These are phyloP conservation scores for Aleiodes sp. DNA, from an alignment of 1,140 invertebrate species.

Conservation along the genomic window DNA sequence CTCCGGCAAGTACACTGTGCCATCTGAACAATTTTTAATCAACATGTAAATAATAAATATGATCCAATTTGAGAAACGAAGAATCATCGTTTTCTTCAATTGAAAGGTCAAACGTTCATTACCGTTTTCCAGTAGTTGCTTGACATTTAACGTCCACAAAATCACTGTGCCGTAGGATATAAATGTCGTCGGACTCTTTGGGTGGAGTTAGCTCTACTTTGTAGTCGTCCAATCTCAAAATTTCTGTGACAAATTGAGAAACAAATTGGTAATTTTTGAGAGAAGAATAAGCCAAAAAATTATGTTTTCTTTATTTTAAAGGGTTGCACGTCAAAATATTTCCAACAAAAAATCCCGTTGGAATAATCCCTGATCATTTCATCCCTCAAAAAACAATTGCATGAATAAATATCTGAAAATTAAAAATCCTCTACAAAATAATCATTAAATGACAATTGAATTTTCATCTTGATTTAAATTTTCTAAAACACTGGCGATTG, in stretches of 20 bases:
- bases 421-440: no score
- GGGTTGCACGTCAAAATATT: no score
- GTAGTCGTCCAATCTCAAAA: constrained; percentile 71
- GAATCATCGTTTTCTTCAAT: constrained; percentile 16
- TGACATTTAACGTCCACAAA: constrained; percentile 72
- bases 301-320: no score
- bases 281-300: no score
- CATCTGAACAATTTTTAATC: constrained; percentile 64
- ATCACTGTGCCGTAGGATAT: constrained; percentile 72
- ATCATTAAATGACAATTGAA: no score
- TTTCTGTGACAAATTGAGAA: constrained; percentile 64
- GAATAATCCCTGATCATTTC: no score
- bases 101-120: constrained; percentile 38
- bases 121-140: constrained; percentile 65
- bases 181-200: constrained; percentile 68
- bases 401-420: no score
- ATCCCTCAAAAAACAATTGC: no score
- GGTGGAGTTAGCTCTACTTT: constrained; percentile 63
- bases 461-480: no score
- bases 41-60: constrained; percentile 35
- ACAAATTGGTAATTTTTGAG: constrained; percentile 4
- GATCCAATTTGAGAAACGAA: no score
- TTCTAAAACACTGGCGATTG: no score
- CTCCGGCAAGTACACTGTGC: constrained; percentile 70
- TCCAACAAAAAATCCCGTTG: no score